Evolutionary conservation across 2,113 vertebrate species (phyloP), one percentile per base, ranked within the genome.

Genomic region (Chaetorhynchus papuensis): DNA sequence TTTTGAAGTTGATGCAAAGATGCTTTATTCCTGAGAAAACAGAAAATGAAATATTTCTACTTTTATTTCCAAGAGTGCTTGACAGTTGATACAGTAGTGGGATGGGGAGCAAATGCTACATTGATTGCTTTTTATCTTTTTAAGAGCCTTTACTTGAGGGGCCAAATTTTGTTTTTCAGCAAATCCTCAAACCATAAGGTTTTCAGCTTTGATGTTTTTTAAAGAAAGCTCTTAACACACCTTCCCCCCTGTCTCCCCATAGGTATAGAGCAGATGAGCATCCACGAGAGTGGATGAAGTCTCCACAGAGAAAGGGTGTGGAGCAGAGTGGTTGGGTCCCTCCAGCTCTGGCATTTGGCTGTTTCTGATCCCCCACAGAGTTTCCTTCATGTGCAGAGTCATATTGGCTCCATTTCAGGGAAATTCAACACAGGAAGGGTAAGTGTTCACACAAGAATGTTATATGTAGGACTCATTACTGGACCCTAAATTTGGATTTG

Each of bases 401-500:
- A 54, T 52, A 63, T 21, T 94, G 93, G 90, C 82, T 96, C 64
- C 47, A 54, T 13, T 70, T 93, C 93, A 83, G 54, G 70, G 60
- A 56, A 63, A 90, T 68, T 96, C 92, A 93, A 16, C 2, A 8
- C 88, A 89, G 90, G 75, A 91, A 81, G 78, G 91, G 47, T 86
- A 60, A 84, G 37, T 75, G 63, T 91, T 96, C 96, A 86, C 85
- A 93, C 80, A 87, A 16, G 4, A 79, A 72, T 47, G 39, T 78
- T 95, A 30, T 90, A 86, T 95, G 93, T 90, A 90, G 82, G 85
- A 93, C 82, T 91, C 90, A 71, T 85, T 96, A 86, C 90, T 64
- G 90, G 66, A 90, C 92, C 87, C 90, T 97, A 94, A 94, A 93
- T 95, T 95, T 97, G 88, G 94, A 95, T 86, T 60, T 93, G 88